Evolutionary conservation across 2,888 invertebrate genomes (phyloP).

Genomic region (Miltochrista miniata): DNA sequence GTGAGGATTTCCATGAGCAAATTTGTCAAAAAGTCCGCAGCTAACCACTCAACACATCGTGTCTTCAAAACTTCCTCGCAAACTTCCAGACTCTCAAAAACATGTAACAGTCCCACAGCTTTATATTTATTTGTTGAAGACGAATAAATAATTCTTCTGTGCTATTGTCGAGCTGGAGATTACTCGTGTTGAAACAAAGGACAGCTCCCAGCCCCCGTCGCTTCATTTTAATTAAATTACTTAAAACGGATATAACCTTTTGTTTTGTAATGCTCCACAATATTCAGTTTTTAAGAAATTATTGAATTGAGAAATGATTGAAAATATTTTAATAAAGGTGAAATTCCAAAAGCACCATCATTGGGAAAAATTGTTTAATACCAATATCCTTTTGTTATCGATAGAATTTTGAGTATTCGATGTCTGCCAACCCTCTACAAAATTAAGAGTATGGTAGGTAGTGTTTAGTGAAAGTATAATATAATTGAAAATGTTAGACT

Average conservation of each 20-base stretch:
- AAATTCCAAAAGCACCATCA: not conserved
- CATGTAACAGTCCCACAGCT: conserved; percentile 21
- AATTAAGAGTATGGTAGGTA: too few relatives aligned
- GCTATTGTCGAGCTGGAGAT: conserved; percentile 17
- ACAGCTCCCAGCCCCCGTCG: conserved; percentile 25
- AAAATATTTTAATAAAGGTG: not conserved
- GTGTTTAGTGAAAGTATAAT: too few relatives aligned
- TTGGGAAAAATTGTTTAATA: not conserved
- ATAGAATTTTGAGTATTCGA: not conserved
- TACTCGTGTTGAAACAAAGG: conserved; percentile 31
- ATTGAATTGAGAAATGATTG: conserved; percentile 1
- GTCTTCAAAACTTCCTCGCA: not conserved
- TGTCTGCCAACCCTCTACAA: not conserved
- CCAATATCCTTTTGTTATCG: not conserved
- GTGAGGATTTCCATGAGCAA: too few relatives aligned
- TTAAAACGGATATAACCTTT: conserved; percentile 18
- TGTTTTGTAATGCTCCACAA: conserved; percentile 12
- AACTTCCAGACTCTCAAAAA: conserved; percentile 15
- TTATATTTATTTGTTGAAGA: conserved; percentile 3
- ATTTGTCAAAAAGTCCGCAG: too few relatives aligned
- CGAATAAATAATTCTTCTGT: conserved; percentile 11
- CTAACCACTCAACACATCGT: not conserved
- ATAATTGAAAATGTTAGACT: too few relatives aligned
- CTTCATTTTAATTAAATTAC: conserved; percentile 39
- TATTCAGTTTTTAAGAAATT: conserved; percentile 2